Base-by-base conservation (phyloP, 2,888 invertebrate genomes). In the Catocala fraxini region DNA sequence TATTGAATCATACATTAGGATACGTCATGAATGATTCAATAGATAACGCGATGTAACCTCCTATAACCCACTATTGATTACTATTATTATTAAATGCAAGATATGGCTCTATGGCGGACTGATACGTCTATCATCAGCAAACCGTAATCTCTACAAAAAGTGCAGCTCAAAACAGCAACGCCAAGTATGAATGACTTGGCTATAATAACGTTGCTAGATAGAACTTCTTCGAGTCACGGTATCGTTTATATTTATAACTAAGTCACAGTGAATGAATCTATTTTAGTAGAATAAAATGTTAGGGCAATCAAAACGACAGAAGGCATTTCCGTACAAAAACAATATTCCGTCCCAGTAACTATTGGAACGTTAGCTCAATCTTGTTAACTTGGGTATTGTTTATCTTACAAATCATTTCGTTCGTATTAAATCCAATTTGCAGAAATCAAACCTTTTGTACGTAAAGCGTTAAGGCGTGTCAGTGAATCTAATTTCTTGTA, bases 371-470 rank as follows among this genome's bases (percentile, higher is more conserved):
- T 62, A 46, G 42, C 52, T 34, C 47, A 72, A 72, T 55, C 65
- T 58, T 62, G 54, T 63, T 71, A 61, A 47, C 58, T 58, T 46
- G 59, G 54, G 57, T 51, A 57, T 59, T 62, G 55, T 59, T 68
- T 68, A 49, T 62, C 61, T 61, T 61, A 57, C 41, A 59, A 71
- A 68, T 67, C 56, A 67, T 59, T 60, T 43, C 56, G 46, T 46
- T 59, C 56, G 58, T 52, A 68, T 61, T 55, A 63, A 71, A 68
- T 63, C 43, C 43, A 63, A 63, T 59, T 68, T 41, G 49, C 42
- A 49, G 56, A 59, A 61, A 68, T 69, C 59, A 69, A 48, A 62
- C 48, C 61, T 65, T 72, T 62, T 63, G 46, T 43, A 56, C 53
- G 39, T 46, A 59, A 51, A 70, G 33, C 49, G 46, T 52, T 42